Evolutionary conservation across 1,140 invertebrate genomes (phyloP).

Genomic region (Nephila pilipes): DNA sequence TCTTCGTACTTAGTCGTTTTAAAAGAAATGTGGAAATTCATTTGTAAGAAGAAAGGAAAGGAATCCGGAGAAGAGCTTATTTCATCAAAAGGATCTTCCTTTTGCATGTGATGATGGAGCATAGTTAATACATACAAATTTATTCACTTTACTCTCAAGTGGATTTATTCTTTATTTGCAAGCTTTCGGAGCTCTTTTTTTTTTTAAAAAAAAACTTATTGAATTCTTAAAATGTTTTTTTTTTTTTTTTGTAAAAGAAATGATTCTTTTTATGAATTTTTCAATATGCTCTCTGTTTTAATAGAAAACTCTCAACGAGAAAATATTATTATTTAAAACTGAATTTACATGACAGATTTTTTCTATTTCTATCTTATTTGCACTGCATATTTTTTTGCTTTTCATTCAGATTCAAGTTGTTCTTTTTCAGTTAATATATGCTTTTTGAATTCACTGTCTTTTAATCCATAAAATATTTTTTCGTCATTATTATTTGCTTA

Average conservation of each 20-base stretch:
- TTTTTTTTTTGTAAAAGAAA: slow-evolving; percentile 45
- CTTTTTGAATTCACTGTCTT: background rate
- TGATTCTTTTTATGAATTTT: slow-evolving; percentile 40
- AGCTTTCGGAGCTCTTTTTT: slow-evolving; percentile 5
- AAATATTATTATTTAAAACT: slow-evolving; percentile 49
- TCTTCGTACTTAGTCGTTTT: background rate
- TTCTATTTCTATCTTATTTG: background rate
- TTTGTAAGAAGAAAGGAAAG: background rate
- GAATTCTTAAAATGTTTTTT: slow-evolving; percentile 48
- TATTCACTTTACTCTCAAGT: slow-evolving; percentile 53
- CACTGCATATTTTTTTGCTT: background rate
- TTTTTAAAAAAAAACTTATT: slow-evolving; percentile 32
- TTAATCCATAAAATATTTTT: background rate
- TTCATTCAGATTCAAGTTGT: background rate
- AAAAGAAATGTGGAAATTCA: slow-evolving; percentile 21
- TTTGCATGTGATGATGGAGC: background rate
- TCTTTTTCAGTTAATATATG: background rate
- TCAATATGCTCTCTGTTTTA: slow-evolving; percentile 22
- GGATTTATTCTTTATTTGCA: slow-evolving; percentile 48
- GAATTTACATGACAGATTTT: slow-evolving; percentile 9
- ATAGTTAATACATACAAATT: slow-evolving; percentile 55
- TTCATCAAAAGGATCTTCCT: slow-evolving; percentile 36
- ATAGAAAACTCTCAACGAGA: slow-evolving; percentile 1
- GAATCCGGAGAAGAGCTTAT: background rate
- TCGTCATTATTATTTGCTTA: background rate